Base-by-base conservation (phyloP, 2,113 vertebrate species). In the Scomber colias region DNA sequence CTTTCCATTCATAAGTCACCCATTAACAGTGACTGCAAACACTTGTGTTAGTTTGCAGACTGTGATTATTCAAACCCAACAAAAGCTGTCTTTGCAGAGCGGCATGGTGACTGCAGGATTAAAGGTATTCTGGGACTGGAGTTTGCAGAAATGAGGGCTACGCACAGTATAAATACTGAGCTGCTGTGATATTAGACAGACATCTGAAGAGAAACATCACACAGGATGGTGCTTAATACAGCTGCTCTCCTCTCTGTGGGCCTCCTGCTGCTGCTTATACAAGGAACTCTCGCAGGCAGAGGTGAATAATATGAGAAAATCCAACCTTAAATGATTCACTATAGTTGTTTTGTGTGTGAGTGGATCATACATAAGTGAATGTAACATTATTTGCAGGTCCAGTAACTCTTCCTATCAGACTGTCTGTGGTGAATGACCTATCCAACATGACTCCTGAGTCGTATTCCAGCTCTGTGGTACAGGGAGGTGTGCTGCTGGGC, bases 401-500 rank as follows among this genome's bases (percentile, higher is more conserved):
- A 55, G 53, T 0, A 10, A 64, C 49, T 48, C 11, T 89, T 51
- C 84, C 90, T 0, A n/a, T 94, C 19, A 79, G 27, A 54, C n/a
- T 95, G 80, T 80, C 90, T 35, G 90, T 92, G 82, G 81, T 80
- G 60, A 89, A 84, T 14, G 71, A 85, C 24, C 70, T 86, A 21
- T 85, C 71, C 11, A 85, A 90, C 76, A 10, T 71, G 69, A 45
- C 64, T 15, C 67, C 79, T 2, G 57, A 77, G 76, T 68, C 85
- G 19, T 90, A 85, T 31, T 73, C 75, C 50, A 64, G 77, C 82
- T 74, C 78, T 5, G 77, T 90, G 77, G 75, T 80, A 2, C 50
- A 92, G 54, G 84, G 84, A 24, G 92, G 90, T 0, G 87, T 92
- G 49, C 91, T 94, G 68, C 84, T 94, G 49, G 86, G 92, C 3